Conservation (phyloP, 2,113 vertebrate species). For the Natator depressus region DNA sequence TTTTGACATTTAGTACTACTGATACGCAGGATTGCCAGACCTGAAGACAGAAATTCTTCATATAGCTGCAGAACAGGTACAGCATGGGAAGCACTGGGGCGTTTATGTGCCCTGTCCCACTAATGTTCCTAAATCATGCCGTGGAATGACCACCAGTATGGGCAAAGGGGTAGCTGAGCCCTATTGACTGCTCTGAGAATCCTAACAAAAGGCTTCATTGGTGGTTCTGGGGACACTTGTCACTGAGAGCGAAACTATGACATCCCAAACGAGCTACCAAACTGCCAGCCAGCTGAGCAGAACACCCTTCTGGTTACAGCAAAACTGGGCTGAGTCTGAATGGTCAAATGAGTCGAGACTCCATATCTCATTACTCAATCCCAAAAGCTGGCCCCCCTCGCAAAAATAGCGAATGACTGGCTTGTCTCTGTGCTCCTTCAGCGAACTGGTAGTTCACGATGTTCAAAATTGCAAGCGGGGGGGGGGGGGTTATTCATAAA, state of each 20-base stretch:
- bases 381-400: rapidly evolving
- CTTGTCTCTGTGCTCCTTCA: rapidly evolving
- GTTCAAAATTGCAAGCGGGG: background rate
- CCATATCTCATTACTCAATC: background rate
- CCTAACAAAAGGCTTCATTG: background rate
- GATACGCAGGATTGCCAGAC: background rate
- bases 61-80: background rate
- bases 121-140: background rate
- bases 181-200: background rate
- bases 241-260: too few species aligned
- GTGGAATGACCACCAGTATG: background rate
- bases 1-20: background rate
- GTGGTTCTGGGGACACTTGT: too few species aligned
- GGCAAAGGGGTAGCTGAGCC: background rate
- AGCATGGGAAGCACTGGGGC: background rate
- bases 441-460: background rate
- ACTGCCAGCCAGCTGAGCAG: background rate
- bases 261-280: background rate
- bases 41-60: background rate
- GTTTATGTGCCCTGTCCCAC: background rate
- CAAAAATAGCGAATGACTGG: background rate
- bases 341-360: background rate
- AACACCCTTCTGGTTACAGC: background rate
- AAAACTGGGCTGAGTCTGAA: background rate
- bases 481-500: background rate